phyloP scores from a whole-genome alignment of 1,140 invertebrate species.

The Drosophila sulfurigaster region DNA sequence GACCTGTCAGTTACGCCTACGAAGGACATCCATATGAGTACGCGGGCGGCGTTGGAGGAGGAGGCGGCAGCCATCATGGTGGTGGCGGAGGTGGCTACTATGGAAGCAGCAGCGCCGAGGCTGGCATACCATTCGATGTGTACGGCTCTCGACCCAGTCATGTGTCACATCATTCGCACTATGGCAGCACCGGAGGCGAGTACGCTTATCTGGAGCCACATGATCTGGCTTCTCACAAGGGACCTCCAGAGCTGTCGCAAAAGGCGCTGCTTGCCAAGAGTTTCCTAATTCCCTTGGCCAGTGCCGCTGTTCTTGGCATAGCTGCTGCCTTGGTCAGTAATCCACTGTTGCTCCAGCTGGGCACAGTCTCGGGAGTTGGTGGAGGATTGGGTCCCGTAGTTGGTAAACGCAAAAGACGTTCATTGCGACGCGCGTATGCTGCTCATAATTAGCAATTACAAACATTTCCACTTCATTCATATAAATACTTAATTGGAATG shows the following conservation, averaged over 20 bases:
- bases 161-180: slow-evolving; percentile 49
- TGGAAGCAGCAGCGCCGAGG: slow-evolving; percentile 56
- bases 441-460: slow-evolving; percentile 28
- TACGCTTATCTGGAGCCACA: slow-evolving; percentile 68
- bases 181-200: slow-evolving; percentile 58
- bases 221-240: slow-evolving; percentile 72
- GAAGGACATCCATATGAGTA: slow-evolving; percentile 66
- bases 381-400: slow-evolving; percentile 85
- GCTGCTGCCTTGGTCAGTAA: slow-evolving; percentile 91
- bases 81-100: slow-evolving; percentile 53
- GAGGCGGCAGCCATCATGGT: slow-evolving; percentile 18
- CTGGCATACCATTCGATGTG: slow-evolving; percentile 73
- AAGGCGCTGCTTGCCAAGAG: slow-evolving; percentile 86
- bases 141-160: slow-evolving; percentile 59
- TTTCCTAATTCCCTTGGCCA: slow-evolving; percentile 90
- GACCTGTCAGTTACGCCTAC: slow-evolving; percentile 57
- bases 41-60: slow-evolving; percentile 16
- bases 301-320: slow-evolving; percentile 91
- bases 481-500: not conserved
- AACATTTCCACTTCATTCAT: not conserved
- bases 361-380: slow-evolving; percentile 87
- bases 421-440: slow-evolving; percentile 17
- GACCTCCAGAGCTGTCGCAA: slow-evolving; percentile 55
- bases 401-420: slow-evolving; percentile 83
- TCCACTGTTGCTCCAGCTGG: slow-evolving; percentile 91